phyloP scores from a whole-genome alignment of 2,888 invertebrate genomes.

The Pammene fasciana region DNA sequence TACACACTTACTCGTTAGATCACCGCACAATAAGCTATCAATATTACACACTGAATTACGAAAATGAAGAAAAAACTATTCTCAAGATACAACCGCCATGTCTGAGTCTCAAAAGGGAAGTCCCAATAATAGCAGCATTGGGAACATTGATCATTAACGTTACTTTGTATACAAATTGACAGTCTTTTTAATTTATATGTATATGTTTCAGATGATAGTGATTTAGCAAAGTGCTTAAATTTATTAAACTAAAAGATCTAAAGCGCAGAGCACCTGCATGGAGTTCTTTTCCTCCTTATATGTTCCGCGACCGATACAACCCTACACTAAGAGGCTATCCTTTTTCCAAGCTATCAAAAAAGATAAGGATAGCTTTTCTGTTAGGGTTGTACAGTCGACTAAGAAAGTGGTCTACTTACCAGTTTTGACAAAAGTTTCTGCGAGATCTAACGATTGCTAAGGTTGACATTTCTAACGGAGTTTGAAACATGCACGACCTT shows the following conservation, averaged over 20 bases:
- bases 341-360: neutral
- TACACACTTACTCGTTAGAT: too few relatives aligned
- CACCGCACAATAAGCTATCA: too few relatives aligned
- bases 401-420: too few relatives aligned
- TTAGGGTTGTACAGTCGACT: slow-evolving; percentile 17
- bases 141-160: neutral
- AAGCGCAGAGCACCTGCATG: slow-evolving; percentile 11
- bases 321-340: neutral
- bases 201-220: neutral
- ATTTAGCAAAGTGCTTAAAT: slow-evolving; percentile 25
- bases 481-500: too few relatives aligned
- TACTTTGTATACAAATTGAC: neutral
- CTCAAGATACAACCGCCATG: too few relatives aligned
- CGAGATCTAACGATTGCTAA: too few relatives aligned
- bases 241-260: slow-evolving; percentile 27
- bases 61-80: too few relatives aligned
- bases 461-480: too few relatives aligned
- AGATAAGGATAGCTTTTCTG: slow-evolving; percentile 13
- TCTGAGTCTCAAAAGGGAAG: too few relatives aligned
- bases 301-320: neutral
- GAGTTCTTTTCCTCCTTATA: slow-evolving; percentile 5
- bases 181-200: neutral
- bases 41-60: too few relatives aligned
- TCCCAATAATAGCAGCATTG: too few relatives aligned
- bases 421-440: too few relatives aligned